Percentiles rank a stretch among this genome's conserved stretches.
phyloP scores from a whole-genome alignment of 2,113 vertebrate species.

The Eulemur macaco region DNA sequence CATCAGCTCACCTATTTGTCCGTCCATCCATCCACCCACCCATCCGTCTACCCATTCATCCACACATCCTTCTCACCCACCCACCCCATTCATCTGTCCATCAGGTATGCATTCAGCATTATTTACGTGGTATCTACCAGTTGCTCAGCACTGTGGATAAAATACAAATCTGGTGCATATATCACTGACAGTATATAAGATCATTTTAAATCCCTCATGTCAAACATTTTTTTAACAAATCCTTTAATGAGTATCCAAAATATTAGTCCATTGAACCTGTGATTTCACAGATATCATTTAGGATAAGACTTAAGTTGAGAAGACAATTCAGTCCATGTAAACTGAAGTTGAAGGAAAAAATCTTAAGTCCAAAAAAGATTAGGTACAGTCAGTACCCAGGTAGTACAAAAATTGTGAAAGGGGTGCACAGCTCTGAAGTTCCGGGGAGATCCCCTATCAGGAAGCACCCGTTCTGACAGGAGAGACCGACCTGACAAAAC shows the following conservation, averaged over 20 bases:
- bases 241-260: not conserved
- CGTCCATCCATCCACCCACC: fast-evolving
- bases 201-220: not conserved
- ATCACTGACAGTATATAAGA: not conserved
- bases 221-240: not conserved
- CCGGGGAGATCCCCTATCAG: not conserved
- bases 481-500: not conserved
- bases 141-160: not conserved
- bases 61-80: not conserved
- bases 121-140: not conserved
- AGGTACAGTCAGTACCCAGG: not conserved
- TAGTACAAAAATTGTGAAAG: not conserved
- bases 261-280: not conserved
- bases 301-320: not conserved
- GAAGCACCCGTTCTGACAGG: not conserved
- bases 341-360: not conserved
- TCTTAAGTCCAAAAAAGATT: not conserved
- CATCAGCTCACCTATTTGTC: not conserved
- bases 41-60: fast-evolving
- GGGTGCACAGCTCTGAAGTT: not conserved
- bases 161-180: not conserved
- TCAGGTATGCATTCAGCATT: too few relatives aligned
- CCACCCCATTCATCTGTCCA: too few relatives aligned
- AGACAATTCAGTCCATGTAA: not conserved
- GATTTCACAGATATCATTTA: not conserved